Conservation (phyloP, 2,797 vertebrate species). For the Enteromius anoplus region DNA sequence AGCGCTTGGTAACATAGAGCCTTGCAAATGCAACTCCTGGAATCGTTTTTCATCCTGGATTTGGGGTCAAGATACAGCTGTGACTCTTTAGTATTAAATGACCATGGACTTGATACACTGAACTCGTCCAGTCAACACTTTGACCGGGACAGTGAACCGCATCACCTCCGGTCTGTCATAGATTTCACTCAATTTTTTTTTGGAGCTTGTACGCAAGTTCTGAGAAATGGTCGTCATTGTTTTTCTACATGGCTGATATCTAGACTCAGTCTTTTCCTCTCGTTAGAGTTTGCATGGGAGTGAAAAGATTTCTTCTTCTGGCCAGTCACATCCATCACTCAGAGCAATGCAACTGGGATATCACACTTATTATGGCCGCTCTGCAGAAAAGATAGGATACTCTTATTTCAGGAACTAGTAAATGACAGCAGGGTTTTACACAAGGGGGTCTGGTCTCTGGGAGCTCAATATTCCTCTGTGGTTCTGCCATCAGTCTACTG, state of each 20-base stretch:
- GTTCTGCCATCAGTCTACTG: constrained; percentile 43
- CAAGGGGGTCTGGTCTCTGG: constrained; percentile 35
- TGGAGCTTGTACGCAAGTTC: constrained; percentile 4
- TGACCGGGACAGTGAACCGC: constrained; percentile 6
- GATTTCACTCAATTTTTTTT: constrained; percentile 1
- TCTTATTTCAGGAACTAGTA: constrained; percentile 53
- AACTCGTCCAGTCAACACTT: constrained; percentile 31
- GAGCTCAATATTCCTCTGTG: constrained; percentile 36
- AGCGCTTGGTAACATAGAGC: constrained; percentile 18
- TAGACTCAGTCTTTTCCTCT: constrained; percentile 32
- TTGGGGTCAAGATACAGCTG: constrained; percentile 16
- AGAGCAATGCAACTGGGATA: constrained; percentile 24
- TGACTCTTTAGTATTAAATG: constrained; percentile 19
- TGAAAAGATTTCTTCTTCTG: constrained; percentile 6
- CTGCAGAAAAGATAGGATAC: constrained; percentile 14
- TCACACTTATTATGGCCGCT: constrained; percentile 32
- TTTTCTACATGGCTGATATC: not conserved
- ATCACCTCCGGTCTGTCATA: not conserved
- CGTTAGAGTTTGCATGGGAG: constrained; percentile 7
- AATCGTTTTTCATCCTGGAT: constrained; percentile 18
- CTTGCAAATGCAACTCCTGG: constrained; percentile 20
- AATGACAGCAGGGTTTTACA: constrained; percentile 49
- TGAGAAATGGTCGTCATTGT: not conserved
- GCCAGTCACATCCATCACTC: constrained; percentile 29
- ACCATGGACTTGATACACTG: constrained; percentile 18